These are phyloP conservation scores for Tigriopus californicus DNA, from an alignment of 2,888 invertebrate species.

Conservation along the genomic window DNA sequence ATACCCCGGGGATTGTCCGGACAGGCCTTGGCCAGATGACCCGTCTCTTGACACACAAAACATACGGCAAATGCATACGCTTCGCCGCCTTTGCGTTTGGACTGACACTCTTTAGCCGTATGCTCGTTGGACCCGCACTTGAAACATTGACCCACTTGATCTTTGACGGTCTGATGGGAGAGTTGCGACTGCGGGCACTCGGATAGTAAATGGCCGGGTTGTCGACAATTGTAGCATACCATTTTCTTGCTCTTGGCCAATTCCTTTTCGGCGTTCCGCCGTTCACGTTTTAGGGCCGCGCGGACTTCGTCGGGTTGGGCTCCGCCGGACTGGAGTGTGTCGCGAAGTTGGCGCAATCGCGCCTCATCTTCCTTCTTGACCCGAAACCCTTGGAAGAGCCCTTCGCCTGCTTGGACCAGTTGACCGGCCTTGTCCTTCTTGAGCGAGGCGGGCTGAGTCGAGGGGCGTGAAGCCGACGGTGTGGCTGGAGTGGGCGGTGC, in stretches of 20 bases:
- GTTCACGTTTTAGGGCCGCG: slow-evolving; percentile 44
- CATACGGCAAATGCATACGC: slow-evolving; percentile 13
- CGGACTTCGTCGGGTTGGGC: slow-evolving; percentile 41
- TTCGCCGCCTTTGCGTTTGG: slow-evolving; percentile 5
- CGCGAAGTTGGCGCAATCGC: slow-evolving; percentile 33
- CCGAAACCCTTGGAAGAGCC: slow-evolving; percentile 47
- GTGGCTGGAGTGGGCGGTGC: slow-evolving; percentile 22
- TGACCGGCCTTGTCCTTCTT: slow-evolving; percentile 15
- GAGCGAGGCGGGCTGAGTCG: slow-evolving; percentile 16
- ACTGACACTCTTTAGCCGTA: slow-evolving; percentile 10
- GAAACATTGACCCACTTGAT: slow-evolving; percentile 1
- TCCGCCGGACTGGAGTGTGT: slow-evolving; percentile 35
- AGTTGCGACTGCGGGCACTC: slow-evolving; percentile 53
- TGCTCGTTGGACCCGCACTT: slow-evolving; percentile 14
- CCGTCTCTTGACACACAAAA: slow-evolving; percentile 7
- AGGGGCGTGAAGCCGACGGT: slow-evolving; percentile 4
- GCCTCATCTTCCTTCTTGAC: slow-evolving; percentile 49
- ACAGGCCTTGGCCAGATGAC: slow-evolving; percentile 13
- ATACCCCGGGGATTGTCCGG: slow-evolving; percentile 13
- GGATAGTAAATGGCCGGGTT: slow-evolving; percentile 56
- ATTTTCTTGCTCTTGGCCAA: slow-evolving; percentile 39
- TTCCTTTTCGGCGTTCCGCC: slow-evolving; percentile 50
- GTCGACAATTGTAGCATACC: slow-evolving; percentile 58
- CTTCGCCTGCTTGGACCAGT: slow-evolving; percentile 17
- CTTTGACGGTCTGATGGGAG: slow-evolving; percentile 19